Evolutionary conservation across 2,797 vertebrate species (phyloP), one percentile per base, ranked within the genome.

Genomic region (Schizopygopsis malacanthus): DNA sequence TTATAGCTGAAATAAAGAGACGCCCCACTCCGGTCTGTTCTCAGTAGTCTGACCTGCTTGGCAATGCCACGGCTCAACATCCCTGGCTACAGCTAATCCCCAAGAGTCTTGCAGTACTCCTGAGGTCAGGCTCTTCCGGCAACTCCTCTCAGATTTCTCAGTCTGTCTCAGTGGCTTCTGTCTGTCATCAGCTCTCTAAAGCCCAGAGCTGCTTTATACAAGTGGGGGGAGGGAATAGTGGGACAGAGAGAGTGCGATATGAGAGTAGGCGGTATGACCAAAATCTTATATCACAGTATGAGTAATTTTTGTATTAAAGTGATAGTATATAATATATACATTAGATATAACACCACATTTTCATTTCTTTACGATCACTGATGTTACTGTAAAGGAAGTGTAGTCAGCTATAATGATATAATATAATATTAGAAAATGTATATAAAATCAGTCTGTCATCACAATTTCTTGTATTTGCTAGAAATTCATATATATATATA

Each of bases 121-220:
- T 8, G 25, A 69, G 47, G 59, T 54, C 76, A 63, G 39, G 72
- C 45, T 79, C 65, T 70, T 86, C 70, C 73, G 3, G 56, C 45
- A 52, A n/a, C 47, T 78, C 25, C 25, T 39, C 61, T 59, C 45
- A 37, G 37, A 18, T 82, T 82, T 83, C 59, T 69, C 80, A 39
- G n/a, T 71, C 50, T 56, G 37, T 50, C 79, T 82, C 20, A 56
- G 56, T 82, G 71, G 20, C 81, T 75, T 83, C 71, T 75, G 82
- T 20, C 43, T 65, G 43, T 33, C 56, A 50, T 45, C 41, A 76
- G 13, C 43, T 75, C 41, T 54, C 69, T 61, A 43, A 72, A 70
- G 81, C 52, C 25, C 33, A 72, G 54, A 73, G 47, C 47, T 75
- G 71, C 54, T 83, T 28, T 61, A 75, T n/a, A 73, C 25, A 16